phyloP scores from a whole-genome alignment of 2,113 vertebrate genomes.

The Procapra przewalskii region DNA sequence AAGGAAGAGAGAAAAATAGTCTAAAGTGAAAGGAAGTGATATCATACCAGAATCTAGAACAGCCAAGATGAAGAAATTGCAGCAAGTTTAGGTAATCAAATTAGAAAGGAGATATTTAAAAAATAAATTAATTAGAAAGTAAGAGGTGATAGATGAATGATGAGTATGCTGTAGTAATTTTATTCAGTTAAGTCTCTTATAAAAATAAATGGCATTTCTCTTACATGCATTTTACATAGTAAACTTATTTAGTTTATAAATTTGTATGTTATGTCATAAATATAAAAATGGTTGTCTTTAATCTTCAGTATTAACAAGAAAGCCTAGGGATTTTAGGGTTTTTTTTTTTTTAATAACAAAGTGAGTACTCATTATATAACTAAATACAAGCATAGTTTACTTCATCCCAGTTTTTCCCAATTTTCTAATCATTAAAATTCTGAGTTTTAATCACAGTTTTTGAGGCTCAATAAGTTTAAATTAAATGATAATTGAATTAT shows the following conservation, averaged over 20 bases:
- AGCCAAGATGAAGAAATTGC: constrained; percentile 81
- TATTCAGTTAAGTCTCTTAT: constrained; percentile 37
- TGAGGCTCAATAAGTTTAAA: constrained; percentile 1
- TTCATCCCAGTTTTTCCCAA: background rate
- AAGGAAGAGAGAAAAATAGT: constrained; percentile 86
- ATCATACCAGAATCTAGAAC: constrained; percentile 82
- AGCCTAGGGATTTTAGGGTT: background rate
- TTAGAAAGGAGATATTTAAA: constrained; percentile 69
- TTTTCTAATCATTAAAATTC: constrained; percentile 39
- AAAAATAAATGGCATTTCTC: constrained; percentile 26
- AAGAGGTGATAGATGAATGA: constrained; percentile 77
- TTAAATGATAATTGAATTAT: constrained; percentile 11
- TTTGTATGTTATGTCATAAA: background rate
- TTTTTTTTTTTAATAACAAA: constrained; percentile 9
- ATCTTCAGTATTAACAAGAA: constrained; percentile 18
- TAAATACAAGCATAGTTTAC: constrained; percentile 12
- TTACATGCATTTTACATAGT: constrained; percentile 13
- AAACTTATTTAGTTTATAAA: background rate
- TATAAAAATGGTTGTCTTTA: constrained; percentile 26
- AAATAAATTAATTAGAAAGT: constrained; percentile 74
- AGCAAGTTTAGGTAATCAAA: constrained; percentile 79
- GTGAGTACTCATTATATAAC: background rate
- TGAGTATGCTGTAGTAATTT: constrained; percentile 75
- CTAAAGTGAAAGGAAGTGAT: constrained; percentile 87
- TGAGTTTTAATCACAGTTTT: background rate